Conservation (phyloP, 2,797 vertebrate genomes). For the Liparis tanakae region DNA sequence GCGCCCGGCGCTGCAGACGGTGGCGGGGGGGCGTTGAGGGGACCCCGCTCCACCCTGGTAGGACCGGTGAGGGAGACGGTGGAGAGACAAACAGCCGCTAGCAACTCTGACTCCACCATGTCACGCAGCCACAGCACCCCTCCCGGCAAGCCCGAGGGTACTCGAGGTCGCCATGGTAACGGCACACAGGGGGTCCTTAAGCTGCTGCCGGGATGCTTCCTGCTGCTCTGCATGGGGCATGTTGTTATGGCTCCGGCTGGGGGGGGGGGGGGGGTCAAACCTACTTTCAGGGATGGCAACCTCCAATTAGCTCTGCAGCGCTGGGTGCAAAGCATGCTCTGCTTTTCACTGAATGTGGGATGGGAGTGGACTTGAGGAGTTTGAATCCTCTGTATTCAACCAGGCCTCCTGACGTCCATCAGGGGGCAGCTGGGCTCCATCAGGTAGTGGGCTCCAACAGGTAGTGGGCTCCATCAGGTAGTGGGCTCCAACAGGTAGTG, state of each 20-base stretch:
- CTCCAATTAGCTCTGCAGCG: slow-evolving; percentile 48
- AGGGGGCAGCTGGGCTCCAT: slow-evolving; percentile 13
- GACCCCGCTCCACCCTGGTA: slow-evolving; percentile 54
- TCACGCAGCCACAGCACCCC: slow-evolving; percentile 85
- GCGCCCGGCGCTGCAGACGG: slow-evolving; percentile 43
- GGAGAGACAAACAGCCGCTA: slow-evolving; percentile 68
- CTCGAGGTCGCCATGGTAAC: slow-evolving; percentile 70
- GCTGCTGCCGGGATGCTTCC: slow-evolving; percentile 47
- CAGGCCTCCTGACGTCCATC: slow-evolving; percentile 17
- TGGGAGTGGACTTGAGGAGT: slow-evolving; percentile 43
- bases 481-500: too few relatives aligned
- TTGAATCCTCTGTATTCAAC: slow-evolving; percentile 36
- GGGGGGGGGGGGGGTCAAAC: slow-evolving; percentile 9
- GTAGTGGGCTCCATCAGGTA: slow-evolving; percentile 18
- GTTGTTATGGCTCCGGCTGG: slow-evolving; percentile 33
- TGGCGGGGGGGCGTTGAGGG: slow-evolving; percentile 56
- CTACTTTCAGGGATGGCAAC: slow-evolving; percentile 39
- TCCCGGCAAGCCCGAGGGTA: slow-evolving; percentile 83
- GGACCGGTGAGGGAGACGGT: slow-evolving; percentile 63
- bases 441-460: too few relatives aligned
- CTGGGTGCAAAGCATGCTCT: slow-evolving; percentile 43
- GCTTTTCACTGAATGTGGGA: slow-evolving; percentile 42
- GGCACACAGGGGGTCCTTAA: slow-evolving; percentile 48
- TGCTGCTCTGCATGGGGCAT: slow-evolving; percentile 56
- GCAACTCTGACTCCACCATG: slow-evolving; percentile 83